Conservation (phyloP, 2,113 vertebrate species). For the Callipepla californica region DNA sequence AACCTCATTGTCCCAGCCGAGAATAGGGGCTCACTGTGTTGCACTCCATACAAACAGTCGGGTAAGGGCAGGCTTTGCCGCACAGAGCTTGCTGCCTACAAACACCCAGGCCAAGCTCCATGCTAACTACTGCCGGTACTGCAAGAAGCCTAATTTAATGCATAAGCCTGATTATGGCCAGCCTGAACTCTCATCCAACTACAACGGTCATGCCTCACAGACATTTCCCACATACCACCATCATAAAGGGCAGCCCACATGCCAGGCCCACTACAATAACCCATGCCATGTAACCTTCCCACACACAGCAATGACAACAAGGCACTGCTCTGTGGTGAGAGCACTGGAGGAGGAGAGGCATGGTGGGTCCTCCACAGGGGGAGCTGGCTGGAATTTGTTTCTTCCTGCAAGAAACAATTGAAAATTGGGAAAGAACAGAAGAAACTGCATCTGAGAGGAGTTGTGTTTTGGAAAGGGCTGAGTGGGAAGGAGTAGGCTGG, state of each 20-base stretch:
- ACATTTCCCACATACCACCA: not conserved
- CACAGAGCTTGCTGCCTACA: not conserved
- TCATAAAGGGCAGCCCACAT: not conserved
- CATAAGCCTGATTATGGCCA: rapidly evolving
- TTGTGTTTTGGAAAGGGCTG: not conserved
- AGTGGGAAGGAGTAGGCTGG: not conserved
- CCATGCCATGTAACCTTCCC: not conserved
- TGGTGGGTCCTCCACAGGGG: not conserved
- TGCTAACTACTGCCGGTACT: not conserved
- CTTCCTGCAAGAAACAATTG: not conserved
- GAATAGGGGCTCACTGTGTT: slow-evolving; percentile 31
- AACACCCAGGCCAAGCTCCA: not conserved
- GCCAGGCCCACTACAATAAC: not conserved
- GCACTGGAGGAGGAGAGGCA: rapidly evolving
- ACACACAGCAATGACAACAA: not conserved
- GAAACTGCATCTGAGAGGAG: not conserved
- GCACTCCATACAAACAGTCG: not conserved
- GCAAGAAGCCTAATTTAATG: not conserved
- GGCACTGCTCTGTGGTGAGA: not conserved
- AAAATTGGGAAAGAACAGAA: not conserved
- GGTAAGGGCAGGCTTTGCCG: slow-evolving; percentile 20
- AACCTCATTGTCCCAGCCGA: slow-evolving; percentile 13
- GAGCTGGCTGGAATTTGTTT: not conserved
- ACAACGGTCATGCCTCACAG: not conserved
- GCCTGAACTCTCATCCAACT: not conserved